phyloP scores from a whole-genome alignment of 92 coral and sea anemone genomes.

The Paramuricea clavata region DNA sequence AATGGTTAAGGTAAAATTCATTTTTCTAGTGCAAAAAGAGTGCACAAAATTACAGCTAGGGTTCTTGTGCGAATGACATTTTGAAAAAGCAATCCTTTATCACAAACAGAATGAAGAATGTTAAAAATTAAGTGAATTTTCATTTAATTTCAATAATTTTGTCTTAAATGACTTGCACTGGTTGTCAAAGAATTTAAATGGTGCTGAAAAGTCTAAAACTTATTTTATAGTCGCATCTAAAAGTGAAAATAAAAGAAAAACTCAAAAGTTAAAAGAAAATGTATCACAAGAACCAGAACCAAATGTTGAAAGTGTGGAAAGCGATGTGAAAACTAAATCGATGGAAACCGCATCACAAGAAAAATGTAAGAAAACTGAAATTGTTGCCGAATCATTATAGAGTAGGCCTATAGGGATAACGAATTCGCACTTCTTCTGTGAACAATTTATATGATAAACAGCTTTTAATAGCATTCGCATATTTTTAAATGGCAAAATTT shows the following conservation, averaged over 20 bases:
- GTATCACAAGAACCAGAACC: not conserved
- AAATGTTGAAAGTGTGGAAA: not conserved
- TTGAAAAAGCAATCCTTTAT: no score
- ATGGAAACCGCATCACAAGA: not conserved
- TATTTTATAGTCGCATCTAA: not conserved
- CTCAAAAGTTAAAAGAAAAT: not conserved
- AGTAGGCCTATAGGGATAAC: not conserved
- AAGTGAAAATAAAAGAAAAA: not conserved
- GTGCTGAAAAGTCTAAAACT: no score
- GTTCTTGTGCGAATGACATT: no score
- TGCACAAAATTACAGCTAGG: no score
- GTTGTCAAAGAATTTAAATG: no score
- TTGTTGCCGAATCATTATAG: not conserved
- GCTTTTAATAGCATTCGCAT: not conserved
- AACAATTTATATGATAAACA: not conserved
- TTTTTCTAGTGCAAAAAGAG: no score
- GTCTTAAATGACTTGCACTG: no score
- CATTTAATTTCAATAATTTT: no score
- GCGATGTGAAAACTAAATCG: not conserved
- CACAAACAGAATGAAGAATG: no score
- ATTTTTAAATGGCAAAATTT: no score
- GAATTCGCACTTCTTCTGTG: not conserved
- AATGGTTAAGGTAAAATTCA: no score
- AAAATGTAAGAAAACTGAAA: not conserved
- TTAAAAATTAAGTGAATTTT: no score